These are phyloP conservation scores for Lagopus muta DNA, from an alignment of 2,113 vertebrate species.

Conservation along the genomic window DNA sequence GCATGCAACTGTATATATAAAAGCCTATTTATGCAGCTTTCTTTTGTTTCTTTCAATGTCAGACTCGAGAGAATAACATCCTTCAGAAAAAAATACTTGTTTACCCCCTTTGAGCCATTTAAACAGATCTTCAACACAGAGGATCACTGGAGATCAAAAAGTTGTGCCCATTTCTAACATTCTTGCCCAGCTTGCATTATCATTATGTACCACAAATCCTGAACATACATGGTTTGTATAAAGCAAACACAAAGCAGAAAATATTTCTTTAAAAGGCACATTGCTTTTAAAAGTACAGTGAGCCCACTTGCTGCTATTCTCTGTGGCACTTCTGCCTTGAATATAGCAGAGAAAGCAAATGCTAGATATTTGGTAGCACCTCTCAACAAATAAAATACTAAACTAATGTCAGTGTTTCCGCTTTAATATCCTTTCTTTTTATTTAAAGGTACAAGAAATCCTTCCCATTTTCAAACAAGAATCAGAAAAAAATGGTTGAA, in stretches of 20 bases:
- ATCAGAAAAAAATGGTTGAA: constrained; percentile 77
- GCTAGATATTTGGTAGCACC: not conserved
- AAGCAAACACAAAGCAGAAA: not conserved
- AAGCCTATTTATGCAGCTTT: not conserved
- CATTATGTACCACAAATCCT: not conserved
- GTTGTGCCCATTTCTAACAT: not conserved
- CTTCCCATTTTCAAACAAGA: constrained; percentile 73
- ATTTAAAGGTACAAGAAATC: constrained; percentile 79
- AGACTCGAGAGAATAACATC: not conserved
- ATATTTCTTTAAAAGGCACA: not conserved
- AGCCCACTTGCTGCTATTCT: not conserved
- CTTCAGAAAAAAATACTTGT: not conserved
- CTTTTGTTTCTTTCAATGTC: not conserved
- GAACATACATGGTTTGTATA: rapidly evolving
- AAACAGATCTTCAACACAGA: not conserved
- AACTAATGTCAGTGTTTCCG: not conserved
- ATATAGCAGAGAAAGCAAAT: not conserved
- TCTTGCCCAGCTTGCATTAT: not conserved
- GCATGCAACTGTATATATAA: not conserved
- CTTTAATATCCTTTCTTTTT: not conserved
- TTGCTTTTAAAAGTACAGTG: not conserved
- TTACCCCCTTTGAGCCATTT: not conserved
- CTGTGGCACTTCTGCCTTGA: not conserved
- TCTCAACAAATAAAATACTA: not conserved
- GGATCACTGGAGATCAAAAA: not conserved